phyloP scores from a whole-genome alignment of 30 jellyfish, hydroid and myxozoan genomes.

The Pseudorhiza aurosa region DNA sequence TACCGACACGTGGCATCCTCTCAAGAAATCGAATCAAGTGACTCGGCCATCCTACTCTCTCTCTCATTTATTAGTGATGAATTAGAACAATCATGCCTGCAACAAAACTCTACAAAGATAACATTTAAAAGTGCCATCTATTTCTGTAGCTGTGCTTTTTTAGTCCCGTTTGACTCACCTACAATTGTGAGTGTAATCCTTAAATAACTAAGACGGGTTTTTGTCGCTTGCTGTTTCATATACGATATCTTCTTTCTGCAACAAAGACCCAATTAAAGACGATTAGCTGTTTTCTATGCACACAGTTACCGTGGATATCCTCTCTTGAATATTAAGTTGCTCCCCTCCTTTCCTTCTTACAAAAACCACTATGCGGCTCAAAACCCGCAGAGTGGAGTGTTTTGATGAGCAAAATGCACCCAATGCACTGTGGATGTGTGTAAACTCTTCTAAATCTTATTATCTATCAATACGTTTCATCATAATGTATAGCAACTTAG shows the following conservation, averaged over 20 bases:
- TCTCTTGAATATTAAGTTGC: slow-evolving; percentile 13
- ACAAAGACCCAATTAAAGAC: slow-evolving; percentile 40
- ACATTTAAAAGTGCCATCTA: background rate
- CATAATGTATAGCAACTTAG: too few relatives aligned
- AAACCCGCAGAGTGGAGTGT: background rate
- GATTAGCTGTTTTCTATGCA: slow-evolving; percentile 4
- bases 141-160: background rate
- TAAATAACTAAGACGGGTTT: background rate
- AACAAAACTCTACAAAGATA: background rate
- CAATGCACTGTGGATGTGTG: too few relatives aligned
- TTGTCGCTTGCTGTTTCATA: background rate
- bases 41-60: too few relatives aligned
- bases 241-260: background rate
- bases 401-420: background rate
- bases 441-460: too few relatives aligned
- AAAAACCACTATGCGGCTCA: slow-evolving; percentile 28
- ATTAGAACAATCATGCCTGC: too few relatives aligned
- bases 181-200: background rate
- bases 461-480: too few relatives aligned
- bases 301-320: slow-evolving; percentile 55
- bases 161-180: background rate
- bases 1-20: too few relatives aligned
- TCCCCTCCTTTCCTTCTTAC: slow-evolving; percentile 63
- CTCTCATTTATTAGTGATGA: too few relatives aligned
- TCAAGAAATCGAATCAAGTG: too few relatives aligned